Percentiles rank a stretch among this genome's conserved stretches.
Conservation (phyloP, 1,140 invertebrate genomes). For the Dendroctonus valens region DNA sequence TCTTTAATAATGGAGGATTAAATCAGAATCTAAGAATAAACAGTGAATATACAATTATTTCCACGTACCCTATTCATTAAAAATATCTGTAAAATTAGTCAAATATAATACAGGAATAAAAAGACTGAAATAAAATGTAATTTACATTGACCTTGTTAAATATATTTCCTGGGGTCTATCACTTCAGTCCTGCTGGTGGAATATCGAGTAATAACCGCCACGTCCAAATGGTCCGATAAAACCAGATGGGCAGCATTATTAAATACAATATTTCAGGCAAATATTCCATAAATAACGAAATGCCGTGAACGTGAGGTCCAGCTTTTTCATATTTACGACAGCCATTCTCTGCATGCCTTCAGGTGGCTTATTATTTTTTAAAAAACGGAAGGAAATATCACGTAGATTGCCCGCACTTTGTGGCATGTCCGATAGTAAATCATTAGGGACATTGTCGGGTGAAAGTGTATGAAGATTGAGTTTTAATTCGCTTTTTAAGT, state of each 20-base stretch:
- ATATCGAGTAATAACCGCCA: slow-evolving; percentile 11
- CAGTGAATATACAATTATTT: too few species aligned
- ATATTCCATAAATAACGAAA: slow-evolving; percentile 33
- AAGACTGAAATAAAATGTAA: too few species aligned
- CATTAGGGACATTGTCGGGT: not conserved
- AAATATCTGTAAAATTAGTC: too few species aligned
- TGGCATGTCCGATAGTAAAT: not conserved
- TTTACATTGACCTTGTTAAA: not conserved
- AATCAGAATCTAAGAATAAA: too few species aligned
- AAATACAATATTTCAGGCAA: slow-evolving; percentile 33
- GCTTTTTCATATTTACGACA: slow-evolving; percentile 30
- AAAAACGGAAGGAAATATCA: slow-evolving; percentile 4
- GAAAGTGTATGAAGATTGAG: too few species aligned
- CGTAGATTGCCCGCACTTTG: not conserved
- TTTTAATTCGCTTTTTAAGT: too few species aligned
- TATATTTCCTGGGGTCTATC: not conserved
- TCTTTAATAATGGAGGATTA: too few species aligned
- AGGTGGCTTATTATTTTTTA: slow-evolving; percentile 25
- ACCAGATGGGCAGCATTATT: slow-evolving; percentile 25
- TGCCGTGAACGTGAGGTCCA: slow-evolving; percentile 23
- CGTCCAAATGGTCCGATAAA: slow-evolving; percentile 5
- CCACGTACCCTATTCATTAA: too few species aligned
- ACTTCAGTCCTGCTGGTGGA: not conserved
- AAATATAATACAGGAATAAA: too few species aligned
- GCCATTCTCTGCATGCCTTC: slow-evolving; percentile 26